These are phyloP conservation scores for Schizothorax lantsangensis DNA, from an alignment of 2,797 vertebrate species.

Conservation along the genomic window DNA sequence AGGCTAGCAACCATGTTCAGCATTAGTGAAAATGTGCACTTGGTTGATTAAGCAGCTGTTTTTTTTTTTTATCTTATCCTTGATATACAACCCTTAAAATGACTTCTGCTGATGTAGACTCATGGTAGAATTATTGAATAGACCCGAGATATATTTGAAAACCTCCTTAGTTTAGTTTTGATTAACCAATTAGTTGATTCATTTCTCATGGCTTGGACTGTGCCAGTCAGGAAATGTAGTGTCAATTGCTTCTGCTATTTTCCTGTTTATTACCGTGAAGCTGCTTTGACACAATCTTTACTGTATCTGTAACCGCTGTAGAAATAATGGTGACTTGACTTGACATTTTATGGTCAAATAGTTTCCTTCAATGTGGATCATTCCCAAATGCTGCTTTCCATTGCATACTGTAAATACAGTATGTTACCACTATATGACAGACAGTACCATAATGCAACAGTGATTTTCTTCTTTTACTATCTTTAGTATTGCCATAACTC, in stretches of 20 bases:
- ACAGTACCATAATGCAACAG: background rate
- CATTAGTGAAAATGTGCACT: conserved; percentile 15
- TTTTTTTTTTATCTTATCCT: background rate
- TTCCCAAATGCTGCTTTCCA: background rate
- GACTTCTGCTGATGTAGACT: background rate
- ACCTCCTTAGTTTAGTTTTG: background rate
- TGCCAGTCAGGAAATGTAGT: background rate
- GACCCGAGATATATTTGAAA: background rate
- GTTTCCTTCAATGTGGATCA: background rate
- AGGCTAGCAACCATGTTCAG: background rate
- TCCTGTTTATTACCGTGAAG: background rate
- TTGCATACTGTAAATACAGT: background rate
- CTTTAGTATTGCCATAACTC: background rate
- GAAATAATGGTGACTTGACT: background rate
- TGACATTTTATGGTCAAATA: background rate
- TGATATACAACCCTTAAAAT: background rate
- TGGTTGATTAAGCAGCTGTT: conserved; percentile 13
- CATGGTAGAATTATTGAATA: background rate
- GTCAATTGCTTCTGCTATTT: background rate
- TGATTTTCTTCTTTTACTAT: background rate
- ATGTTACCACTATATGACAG: background rate
- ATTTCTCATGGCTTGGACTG: background rate
- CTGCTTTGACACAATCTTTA: background rate
- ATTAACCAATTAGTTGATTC: background rate
- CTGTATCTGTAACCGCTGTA: background rate